Conservation (phyloP, 2,888 invertebrate species). For the Tolmerus cingulatus region DNA sequence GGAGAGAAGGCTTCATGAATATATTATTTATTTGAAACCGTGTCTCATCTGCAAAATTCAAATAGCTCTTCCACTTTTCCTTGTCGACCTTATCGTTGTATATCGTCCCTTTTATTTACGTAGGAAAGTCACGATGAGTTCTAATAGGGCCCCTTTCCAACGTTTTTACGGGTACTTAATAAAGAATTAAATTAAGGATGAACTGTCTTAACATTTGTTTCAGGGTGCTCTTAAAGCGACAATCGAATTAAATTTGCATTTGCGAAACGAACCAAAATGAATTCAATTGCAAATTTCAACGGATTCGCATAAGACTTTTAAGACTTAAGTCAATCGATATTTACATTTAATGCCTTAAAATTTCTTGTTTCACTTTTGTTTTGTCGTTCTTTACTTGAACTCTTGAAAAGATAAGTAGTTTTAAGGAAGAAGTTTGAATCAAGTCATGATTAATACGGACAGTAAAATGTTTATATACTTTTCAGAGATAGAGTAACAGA, state of each 20-base stretch:
- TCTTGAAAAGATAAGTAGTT: neutral
- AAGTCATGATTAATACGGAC: neutral
- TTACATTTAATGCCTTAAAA: neutral
- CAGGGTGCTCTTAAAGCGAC: neutral
- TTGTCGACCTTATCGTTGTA: neutral
- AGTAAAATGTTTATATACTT: too few species aligned
- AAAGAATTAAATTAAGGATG: neutral
- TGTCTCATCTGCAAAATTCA: neutral
- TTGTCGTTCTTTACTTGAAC: neutral
- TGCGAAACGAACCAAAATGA: neutral
- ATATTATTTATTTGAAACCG: neutral
- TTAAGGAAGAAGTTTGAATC: neutral
- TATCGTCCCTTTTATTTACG: neutral
- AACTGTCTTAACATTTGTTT: neutral
- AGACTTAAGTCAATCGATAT: neutral
- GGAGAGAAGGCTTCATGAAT: neutral
- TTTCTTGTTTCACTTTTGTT: neutral
- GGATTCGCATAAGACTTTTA: neutral
- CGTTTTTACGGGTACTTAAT: neutral
- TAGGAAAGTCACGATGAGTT: neutral
- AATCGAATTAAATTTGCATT: neutral
- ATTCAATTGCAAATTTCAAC: neutral
- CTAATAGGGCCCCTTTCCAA: neutral
- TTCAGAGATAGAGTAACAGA: too few species aligned
- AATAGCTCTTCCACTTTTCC: neutral